Evolutionary conservation across 2,113 vertebrate genomes (phyloP), one percentile per base, ranked within the genome.

Genomic region (Oreochromis tanganicae): DNA sequence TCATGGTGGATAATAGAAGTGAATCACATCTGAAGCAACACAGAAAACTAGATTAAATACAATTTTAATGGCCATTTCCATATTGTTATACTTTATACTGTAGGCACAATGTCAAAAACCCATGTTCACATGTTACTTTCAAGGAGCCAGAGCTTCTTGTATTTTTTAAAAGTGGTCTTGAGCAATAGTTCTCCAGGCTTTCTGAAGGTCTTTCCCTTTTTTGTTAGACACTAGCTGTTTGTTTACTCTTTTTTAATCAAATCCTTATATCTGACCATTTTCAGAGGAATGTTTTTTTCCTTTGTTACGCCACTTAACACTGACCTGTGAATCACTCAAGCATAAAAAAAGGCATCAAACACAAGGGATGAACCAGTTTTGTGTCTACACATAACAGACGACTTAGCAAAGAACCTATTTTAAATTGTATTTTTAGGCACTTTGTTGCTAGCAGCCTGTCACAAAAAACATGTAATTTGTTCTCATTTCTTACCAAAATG

Each of bases 1-100:
- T 87, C 85, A 78, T 46, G 38, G 46, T 29, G 54, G 38, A 57
- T 88, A 93, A 92, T 80, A 85, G 34, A 88, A 61, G 59, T 80
- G 29, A 34, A 55, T 89, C 54, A 71, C 82, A 90, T 91, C 61
- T 88, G 34, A 86, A 91, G 54, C 13, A 55, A 83, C 87, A 90
- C 79, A 85, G 71, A 80, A 88, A 90, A 89, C 57, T 46, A 78
- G 82, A 88, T 91, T 82, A 85, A 87, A 85, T 89, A 81, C 66
- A 27, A 3, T 63, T 80, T 87, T 50, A 82, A 85, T 36, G 79
- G 29, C 43, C 19, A 75, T 38, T 80, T 27, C 56, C 89, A 89
- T 82, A 82, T 83, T 89, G 63, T 75, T 88, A 78, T 84, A 80
- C 73, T 92, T 0, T 46, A 88, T 3, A 7, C 79, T 19, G 50